A percentile compares a stretch with the other conserved stretches of the same genome.
These are phyloP conservation scores for Panzeria rudis DNA, from an alignment of 2,888 invertebrate genomes.

Conservation along the genomic window DNA sequence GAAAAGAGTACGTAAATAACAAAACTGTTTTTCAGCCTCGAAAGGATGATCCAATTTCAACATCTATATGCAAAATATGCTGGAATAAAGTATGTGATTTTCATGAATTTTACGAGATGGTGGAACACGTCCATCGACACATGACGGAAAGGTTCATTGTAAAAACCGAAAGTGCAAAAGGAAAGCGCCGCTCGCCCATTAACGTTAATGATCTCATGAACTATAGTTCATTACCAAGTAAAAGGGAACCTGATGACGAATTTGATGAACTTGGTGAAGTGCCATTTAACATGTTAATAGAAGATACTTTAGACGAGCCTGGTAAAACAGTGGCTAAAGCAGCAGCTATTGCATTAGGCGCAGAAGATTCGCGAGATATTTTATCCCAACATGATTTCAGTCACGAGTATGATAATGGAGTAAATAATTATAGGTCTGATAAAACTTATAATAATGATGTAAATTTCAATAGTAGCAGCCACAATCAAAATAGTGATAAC, in stretches of 20 bases:
- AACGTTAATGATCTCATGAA: slow-evolving; percentile 53
- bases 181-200: slow-evolving; percentile 35
- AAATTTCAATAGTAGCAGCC: slow-evolving; percentile 7
- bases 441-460: slow-evolving; percentile 25
- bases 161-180: slow-evolving; percentile 64
- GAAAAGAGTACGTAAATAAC: background rate
- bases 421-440: slow-evolving; percentile 10
- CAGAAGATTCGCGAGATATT: slow-evolving; percentile 47
- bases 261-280: slow-evolving; percentile 66
- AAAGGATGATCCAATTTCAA: slow-evolving; percentile 79
- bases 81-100: slow-evolving; percentile 70
- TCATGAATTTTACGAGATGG: slow-evolving; percentile 70
- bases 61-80: slow-evolving; percentile 78
- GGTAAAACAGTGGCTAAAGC: slow-evolving; percentile 59
- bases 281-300: slow-evolving; percentile 62
- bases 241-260: slow-evolving; percentile 56
- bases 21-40: slow-evolving; percentile 72
- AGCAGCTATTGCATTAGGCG: slow-evolving; percentile 64
- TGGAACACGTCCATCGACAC: slow-evolving; percentile 74
- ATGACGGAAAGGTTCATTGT: slow-evolving; percentile 79
- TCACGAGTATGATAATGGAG: slow-evolving; percentile 21
- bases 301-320: slow-evolving; percentile 64
- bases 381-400: slow-evolving; percentile 43
- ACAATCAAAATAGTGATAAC: slow-evolving; percentile 48
- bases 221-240: slow-evolving; percentile 55